Conservation (phyloP, 2,888 invertebrate species). For the Entomobrya multifasciata region DNA sequence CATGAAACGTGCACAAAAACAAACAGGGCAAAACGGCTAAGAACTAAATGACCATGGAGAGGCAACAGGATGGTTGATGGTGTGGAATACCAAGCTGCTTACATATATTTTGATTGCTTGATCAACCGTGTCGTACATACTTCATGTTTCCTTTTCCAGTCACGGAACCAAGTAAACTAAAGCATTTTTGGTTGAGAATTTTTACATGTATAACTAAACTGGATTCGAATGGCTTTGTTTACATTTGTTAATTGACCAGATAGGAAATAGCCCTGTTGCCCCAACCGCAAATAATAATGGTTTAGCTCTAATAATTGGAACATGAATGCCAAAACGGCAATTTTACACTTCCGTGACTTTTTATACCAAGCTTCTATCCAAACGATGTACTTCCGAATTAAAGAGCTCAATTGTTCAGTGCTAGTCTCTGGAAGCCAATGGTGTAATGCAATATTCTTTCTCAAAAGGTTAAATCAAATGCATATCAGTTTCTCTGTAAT, state of each 20-base stretch:
- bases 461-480: slow-evolving; percentile 12
- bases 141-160: neutral
- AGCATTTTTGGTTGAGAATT: neutral
- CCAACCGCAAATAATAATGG: neutral
- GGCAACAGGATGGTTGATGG: neutral
- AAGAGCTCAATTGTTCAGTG: neutral
- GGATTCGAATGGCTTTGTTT: neutral
- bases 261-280: neutral
- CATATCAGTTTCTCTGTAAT: neutral
- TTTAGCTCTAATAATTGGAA: no score
- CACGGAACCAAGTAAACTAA: neutral
- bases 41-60: neutral
- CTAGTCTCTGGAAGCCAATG: neutral
- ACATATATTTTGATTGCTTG: neutral
- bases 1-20: neutral
- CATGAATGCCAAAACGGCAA: neutral
- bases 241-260: neutral
- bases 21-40: neutral
- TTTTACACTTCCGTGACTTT: neutral
- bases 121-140: neutral
- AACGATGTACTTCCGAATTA: neutral
- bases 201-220: neutral
- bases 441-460: neutral
- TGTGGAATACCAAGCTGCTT: neutral
- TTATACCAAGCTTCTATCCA: neutral